Evolutionary conservation across 2,113 vertebrate species (phyloP).

Genomic region (Balaeniceps rex): DNA sequence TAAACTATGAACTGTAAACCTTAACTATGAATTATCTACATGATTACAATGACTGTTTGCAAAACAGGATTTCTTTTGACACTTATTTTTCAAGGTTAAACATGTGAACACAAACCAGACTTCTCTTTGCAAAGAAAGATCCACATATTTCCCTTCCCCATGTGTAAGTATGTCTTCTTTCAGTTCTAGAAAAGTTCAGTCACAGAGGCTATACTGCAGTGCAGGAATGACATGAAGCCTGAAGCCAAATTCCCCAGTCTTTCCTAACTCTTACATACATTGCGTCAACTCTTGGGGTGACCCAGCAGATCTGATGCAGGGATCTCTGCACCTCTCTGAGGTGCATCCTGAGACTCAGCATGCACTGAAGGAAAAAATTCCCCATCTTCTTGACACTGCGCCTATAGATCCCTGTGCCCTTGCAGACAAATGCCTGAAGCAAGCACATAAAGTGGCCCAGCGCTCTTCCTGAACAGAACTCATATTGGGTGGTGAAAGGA

Average conservation of each 20-base stretch:
- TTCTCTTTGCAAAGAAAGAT: neutral
- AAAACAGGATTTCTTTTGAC: neutral
- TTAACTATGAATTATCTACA: neutral
- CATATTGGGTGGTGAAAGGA: neutral
- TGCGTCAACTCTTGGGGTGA: neutral
- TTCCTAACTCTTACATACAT: neutral
- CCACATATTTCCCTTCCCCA: neutral
- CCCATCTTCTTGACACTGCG: neutral
- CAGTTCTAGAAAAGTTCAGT: neutral
- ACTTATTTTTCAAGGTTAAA: neutral
- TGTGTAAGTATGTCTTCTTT: neutral
- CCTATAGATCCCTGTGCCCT: neutral
- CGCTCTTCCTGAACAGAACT: no score
- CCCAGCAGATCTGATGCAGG: neutral
- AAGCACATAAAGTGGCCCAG: neutral
- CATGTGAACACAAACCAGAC: neutral
- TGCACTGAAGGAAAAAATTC: neutral
- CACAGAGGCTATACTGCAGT: neutral
- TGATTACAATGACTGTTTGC: neutral
- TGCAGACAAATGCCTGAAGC: neutral
- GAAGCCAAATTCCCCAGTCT: neutral
- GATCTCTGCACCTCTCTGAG: neutral
- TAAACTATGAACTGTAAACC: neutral
- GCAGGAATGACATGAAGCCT: neutral
- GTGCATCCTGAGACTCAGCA: neutral